Conservation (phyloP, 2,113 vertebrate species). For the Eudyptes chrysolophus region DNA sequence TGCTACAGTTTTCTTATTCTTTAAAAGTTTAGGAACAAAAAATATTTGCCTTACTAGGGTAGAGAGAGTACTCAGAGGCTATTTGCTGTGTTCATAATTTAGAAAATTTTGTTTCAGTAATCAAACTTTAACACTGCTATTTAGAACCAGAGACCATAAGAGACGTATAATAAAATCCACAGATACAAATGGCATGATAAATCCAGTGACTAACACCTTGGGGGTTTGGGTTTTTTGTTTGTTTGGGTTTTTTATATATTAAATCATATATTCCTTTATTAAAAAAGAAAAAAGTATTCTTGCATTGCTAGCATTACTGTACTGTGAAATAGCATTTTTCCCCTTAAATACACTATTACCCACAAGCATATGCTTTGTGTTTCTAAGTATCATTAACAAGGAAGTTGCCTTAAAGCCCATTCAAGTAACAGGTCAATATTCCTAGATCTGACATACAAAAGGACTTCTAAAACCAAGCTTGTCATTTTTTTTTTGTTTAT, state of each 20-base stretch:
- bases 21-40: not conserved
- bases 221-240: not conserved
- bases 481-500: slow-evolving; percentile 51
- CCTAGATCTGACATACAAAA: slow-evolving; percentile 25
- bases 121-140: not conserved
- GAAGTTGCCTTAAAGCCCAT: slow-evolving; percentile 28
- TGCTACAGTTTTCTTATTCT: not conserved
- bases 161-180: not conserved
- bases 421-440: slow-evolving; percentile 41
- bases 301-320: not conserved
- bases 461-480: slow-evolving; percentile 51
- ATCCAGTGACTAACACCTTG: not conserved
- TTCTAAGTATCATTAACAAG: slow-evolving; percentile 47
- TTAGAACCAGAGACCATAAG: not conserved
- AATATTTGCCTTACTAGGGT: not conserved
- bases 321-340: not conserved
- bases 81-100: not conserved
- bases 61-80: not conserved
- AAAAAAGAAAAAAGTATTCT: not conserved
- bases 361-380: slow-evolving; percentile 47
- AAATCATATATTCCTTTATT: not conserved
- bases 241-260: not conserved
- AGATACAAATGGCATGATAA: not conserved
- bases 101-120: slow-evolving; percentile 5
- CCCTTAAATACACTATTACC: not conserved